These are phyloP conservation scores for Amiota mariae DNA, from an alignment of 2,888 invertebrate species.

Conservation along the genomic window DNA sequence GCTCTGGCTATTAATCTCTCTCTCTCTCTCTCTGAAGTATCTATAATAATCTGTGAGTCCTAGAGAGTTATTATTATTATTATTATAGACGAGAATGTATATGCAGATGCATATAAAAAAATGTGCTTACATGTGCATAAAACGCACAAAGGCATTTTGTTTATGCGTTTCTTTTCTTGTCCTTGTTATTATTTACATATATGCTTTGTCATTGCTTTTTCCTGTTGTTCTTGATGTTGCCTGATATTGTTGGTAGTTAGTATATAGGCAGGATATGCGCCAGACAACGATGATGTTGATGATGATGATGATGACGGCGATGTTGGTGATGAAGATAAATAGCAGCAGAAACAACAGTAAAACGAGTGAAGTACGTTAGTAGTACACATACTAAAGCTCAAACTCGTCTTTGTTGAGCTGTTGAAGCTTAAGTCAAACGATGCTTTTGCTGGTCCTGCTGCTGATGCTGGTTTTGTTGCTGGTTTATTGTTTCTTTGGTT, in stretches of 20 bases:
- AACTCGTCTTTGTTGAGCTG: background rate
- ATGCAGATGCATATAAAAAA: background rate
- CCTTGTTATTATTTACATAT: background rate
- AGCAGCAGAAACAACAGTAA: conserved; percentile 19
- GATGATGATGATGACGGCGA: background rate
- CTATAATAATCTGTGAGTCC: too few species aligned
- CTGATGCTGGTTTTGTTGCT: background rate
- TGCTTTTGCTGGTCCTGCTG: background rate
- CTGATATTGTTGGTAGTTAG: background rate
- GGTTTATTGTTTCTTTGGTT: background rate
- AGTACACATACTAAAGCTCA: background rate
- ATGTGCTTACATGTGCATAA: conserved; percentile 12
- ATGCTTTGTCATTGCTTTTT: background rate
- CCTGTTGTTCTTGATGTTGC: conserved; percentile 2
- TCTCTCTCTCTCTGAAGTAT: too few species aligned
- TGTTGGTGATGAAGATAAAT: too few species aligned
- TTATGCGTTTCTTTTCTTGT: conserved; percentile 6
- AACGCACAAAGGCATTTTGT: conserved; percentile 25
- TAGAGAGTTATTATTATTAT: too few species aligned
- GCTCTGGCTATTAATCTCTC: too few species aligned
- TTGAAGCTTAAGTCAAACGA: background rate
- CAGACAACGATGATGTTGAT: conserved; percentile 7
- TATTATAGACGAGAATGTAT: too few species aligned
- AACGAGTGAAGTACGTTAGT: conserved; percentile 24
- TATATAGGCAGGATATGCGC: conserved; percentile 7